Evolutionary conservation across 2,888 invertebrate species (phyloP).

Genomic region (Ephialtes manifestator): DNA sequence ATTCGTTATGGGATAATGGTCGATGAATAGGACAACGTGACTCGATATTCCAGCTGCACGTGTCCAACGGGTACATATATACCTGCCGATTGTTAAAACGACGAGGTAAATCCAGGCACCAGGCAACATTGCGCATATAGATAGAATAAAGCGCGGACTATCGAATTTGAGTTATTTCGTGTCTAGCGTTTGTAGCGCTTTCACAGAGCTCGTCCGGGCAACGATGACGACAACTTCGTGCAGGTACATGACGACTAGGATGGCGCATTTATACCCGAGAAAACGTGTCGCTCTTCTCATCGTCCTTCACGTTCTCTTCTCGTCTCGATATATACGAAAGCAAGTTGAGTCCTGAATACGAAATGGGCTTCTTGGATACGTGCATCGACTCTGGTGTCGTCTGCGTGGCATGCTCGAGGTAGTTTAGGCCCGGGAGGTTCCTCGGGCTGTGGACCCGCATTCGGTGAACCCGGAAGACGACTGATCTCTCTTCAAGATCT

Average conservation of each 20-base stretch:
- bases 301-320: conserved; percentile 39
- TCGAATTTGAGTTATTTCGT: conserved; percentile 37
- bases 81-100: background rate
- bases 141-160: conserved; percentile 48
- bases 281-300: conserved; percentile 54
- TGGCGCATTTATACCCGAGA: conserved; percentile 28
- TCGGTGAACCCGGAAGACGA: conserved; percentile 53
- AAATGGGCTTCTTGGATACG: conserved; percentile 75
- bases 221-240: conserved; percentile 32
- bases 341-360: conserved; percentile 75
- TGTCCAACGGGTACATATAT: conserved; percentile 8
- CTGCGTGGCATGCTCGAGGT: conserved; percentile 48
- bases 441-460: conserved; percentile 42
- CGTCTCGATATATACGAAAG: conserved; percentile 68
- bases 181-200: conserved; percentile 14
- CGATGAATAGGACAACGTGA: conserved; percentile 53
- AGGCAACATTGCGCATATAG: conserved; percentile 17
- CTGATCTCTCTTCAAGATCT: conserved; percentile 63
- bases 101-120: background rate
- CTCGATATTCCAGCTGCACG: conserved; percentile 29
- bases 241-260: background rate
- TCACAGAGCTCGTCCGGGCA: background rate
- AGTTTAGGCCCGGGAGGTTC: conserved; percentile 30
- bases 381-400: conserved; percentile 75
- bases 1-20: conserved; percentile 46